These are phyloP conservation scores for Dysdera silvatica DNA, from an alignment of 1,140 invertebrate species.

Conservation along the genomic window DNA sequence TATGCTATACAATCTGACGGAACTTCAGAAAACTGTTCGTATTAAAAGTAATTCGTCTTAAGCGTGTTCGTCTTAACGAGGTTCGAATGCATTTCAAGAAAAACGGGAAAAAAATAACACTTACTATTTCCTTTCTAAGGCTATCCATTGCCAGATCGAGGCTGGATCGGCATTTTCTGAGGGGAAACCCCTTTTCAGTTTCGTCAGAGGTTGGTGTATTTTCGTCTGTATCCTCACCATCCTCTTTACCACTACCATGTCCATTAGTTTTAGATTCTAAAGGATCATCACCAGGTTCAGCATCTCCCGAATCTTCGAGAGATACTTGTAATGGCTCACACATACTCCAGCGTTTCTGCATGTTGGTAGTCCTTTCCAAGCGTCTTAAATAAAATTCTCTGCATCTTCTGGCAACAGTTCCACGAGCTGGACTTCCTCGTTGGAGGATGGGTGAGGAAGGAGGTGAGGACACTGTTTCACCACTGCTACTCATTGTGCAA, in stretches of 20 bases:
- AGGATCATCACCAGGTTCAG: neutral
- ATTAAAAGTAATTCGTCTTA: no score
- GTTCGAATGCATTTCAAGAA: no score
- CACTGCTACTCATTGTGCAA: constrained; percentile 14
- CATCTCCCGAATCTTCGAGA: neutral
- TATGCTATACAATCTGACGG: no score
- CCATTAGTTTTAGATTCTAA: neutral
- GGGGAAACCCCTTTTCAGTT: neutral
- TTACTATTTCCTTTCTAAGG: constrained; percentile 27
- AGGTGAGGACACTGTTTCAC: constrained; percentile 4
- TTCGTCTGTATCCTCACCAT: constrained; percentile 1
- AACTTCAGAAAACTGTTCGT: no score
- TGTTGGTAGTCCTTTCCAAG: constrained; percentile 16
- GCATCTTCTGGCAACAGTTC: constrained; percentile 23
- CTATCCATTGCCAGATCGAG: constrained; percentile 27
- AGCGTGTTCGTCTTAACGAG: no score
- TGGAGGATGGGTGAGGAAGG: constrained; percentile 17
- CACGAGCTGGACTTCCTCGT: constrained; percentile 13
- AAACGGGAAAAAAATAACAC: neutral
- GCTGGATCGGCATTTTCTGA: constrained; percentile 23
- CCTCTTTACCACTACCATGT: neutral
- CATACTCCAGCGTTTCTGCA: constrained; percentile 28
- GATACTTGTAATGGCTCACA: constrained; percentile 2
- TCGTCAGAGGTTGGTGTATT: neutral
- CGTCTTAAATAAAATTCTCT: constrained; percentile 23